Percentiles rank a stretch among this genome's conserved stretches.
Evolutionary conservation across 2,797 vertebrate genomes (phyloP).

Genomic region (Miichthys miiuy): DNA sequence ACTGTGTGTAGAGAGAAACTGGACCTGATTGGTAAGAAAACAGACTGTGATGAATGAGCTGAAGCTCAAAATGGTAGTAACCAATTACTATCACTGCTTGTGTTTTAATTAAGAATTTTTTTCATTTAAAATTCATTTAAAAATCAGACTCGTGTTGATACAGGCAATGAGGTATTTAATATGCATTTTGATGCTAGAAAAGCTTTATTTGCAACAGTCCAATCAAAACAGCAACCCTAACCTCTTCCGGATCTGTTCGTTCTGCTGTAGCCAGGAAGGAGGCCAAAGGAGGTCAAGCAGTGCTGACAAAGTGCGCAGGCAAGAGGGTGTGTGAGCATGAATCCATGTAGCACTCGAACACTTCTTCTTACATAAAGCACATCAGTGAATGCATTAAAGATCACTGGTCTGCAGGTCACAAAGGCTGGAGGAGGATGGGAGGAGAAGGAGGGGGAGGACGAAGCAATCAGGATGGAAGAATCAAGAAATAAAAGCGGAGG

Average conservation of each 20-base stretch:
- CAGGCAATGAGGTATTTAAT: slow-evolving; percentile 16
- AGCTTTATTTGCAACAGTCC: slow-evolving; percentile 1
- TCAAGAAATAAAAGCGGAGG: neutral
- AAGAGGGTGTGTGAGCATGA: slow-evolving; percentile 7
- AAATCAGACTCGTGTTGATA: slow-evolving; percentile 11
- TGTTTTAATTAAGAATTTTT: slow-evolving; percentile 39
- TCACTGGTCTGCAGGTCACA: slow-evolving; percentile 46
- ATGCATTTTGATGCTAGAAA: slow-evolving; percentile 18
- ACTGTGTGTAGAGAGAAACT: slow-evolving; percentile 36
- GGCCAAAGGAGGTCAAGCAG: slow-evolving; percentile 42
- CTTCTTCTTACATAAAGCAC: slow-evolving; percentile 52
- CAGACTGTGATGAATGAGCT: slow-evolving; percentile 45
- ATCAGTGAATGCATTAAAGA: slow-evolving; percentile 55
- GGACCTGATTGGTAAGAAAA: slow-evolving; percentile 40
- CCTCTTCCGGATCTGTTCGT: slow-evolving; percentile 3
- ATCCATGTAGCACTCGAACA: slow-evolving; percentile 39
- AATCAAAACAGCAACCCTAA: neutral
- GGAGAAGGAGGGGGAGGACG: slow-evolving; percentile 32
- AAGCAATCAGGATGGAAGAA: slow-evolving; percentile 13
- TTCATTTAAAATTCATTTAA: no score
- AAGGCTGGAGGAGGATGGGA: slow-evolving; percentile 27
- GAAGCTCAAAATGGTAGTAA: slow-evolving; percentile 38
- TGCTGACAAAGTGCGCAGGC: slow-evolving; percentile 16
- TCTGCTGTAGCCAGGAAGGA: slow-evolving; percentile 7
- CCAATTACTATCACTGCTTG: slow-evolving; percentile 30